A percentile compares a stretch with the other conserved stretches of the same genome.
Evolutionary conservation across 2,797 vertebrate species (phyloP).

Genomic region (Otolemur crassicaudatus): DNA sequence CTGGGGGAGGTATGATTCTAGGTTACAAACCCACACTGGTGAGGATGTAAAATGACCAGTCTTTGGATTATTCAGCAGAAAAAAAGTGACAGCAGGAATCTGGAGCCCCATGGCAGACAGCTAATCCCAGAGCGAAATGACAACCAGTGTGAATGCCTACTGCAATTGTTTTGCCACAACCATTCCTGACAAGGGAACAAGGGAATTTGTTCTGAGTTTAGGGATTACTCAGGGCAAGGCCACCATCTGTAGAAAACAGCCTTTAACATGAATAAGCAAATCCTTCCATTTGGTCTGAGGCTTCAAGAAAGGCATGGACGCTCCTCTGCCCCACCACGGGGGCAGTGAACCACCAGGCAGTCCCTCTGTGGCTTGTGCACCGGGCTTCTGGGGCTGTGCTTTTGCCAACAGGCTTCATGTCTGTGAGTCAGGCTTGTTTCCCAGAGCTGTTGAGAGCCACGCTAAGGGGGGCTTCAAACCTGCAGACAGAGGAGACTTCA

Average conservation of each 20-base stretch:
- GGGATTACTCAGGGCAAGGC: not conserved
- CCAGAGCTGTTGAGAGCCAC: not conserved
- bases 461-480: not conserved
- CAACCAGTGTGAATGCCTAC: not conserved
- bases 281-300: not conserved
- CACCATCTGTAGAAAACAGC: slow-evolving; percentile 72
- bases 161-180: not conserved
- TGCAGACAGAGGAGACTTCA: not conserved
- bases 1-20: not conserved
- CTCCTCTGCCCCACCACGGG: slow-evolving; percentile 5
- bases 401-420: not conserved
- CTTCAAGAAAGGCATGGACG: slow-evolving; percentile 39
- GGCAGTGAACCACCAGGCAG: not conserved
- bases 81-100: not conserved
- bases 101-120: not conserved
- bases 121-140: not conserved
- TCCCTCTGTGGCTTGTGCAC: not conserved
- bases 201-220: not conserved
- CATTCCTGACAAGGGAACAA: not conserved
- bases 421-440: not conserved
- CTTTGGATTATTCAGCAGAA: slow-evolving; percentile 12
- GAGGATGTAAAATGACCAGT: not conserved
- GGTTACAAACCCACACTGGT: not conserved
- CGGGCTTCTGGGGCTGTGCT: not conserved
- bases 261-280: slow-evolving; percentile 40